Percentiles rank a stretch among this genome's conserved stretches.
Conservation (phyloP, 2,797 vertebrate species). For the Silurus aristotelis region DNA sequence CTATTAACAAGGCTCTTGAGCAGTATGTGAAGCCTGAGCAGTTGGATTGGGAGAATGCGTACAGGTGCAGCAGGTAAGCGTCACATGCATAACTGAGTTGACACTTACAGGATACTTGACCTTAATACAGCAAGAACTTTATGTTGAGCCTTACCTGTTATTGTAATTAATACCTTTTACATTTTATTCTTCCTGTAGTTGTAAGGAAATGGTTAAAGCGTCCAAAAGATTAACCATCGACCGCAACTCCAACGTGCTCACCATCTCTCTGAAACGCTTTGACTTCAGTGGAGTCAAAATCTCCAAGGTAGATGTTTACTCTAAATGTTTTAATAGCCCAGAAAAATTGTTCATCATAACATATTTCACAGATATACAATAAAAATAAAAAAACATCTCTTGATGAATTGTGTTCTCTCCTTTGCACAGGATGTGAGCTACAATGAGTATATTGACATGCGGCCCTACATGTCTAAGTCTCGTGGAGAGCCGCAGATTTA, state of each 20-base stretch:
- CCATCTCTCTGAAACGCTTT: conserved; percentile 93
- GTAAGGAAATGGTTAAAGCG: conserved; percentile 96
- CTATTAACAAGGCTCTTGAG: conserved; percentile 88
- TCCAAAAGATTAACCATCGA: conserved; percentile 96
- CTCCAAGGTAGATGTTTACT: conserved; percentile 79
- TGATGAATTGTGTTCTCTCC: background rate
- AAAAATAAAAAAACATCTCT: background rate
- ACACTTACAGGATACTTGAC: too few species aligned
- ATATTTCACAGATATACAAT: background rate
- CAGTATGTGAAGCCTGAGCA: conserved; percentile 96
- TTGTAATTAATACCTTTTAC: background rate
- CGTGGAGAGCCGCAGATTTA: conserved; percentile 89
- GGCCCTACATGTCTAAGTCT: conserved; percentile 92
- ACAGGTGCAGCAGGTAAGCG: conserved; percentile 94
- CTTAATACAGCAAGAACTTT: background rate
- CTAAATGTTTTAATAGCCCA: background rate
- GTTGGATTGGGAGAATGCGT: conserved; percentile 92
- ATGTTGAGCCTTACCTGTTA: too few species aligned
- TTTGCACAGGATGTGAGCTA: conserved; percentile 88
- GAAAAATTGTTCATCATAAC: background rate
- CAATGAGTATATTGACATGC: conserved; percentile 88
- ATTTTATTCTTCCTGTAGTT: conserved; percentile 72
- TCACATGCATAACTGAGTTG: background rate
- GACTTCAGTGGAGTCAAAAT: conserved; percentile 95
- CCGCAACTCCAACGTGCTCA: conserved; percentile 91